phyloP scores from a whole-genome alignment of 2,113 vertebrate genomes.

The Nanorana parkeri region DNA sequence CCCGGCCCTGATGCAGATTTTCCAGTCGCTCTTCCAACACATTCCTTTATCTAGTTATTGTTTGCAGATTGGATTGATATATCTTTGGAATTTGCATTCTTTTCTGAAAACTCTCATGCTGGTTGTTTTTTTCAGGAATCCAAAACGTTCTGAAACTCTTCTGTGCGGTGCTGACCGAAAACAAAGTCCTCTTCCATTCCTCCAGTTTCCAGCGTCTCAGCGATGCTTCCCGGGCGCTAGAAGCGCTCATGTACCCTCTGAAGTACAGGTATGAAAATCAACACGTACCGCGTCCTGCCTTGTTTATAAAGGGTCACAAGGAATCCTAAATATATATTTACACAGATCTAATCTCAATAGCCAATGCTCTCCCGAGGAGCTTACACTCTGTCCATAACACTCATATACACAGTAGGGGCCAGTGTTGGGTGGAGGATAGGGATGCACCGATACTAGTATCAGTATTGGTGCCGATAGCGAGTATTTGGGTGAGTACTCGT shows the following conservation, averaged over 20 bases:
- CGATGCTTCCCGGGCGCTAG: conserved; percentile 92
- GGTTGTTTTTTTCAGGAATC: conserved; percentile 80
- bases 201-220: conserved; percentile 95
- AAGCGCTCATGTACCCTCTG: conserved; percentile 96
- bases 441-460: too few species aligned
- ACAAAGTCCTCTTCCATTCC: conserved; percentile 97
- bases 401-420: too few species aligned
- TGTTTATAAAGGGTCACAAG: too few species aligned
- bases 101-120: not conserved
- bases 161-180: conserved; percentile 95
- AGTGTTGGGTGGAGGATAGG: too few species aligned
- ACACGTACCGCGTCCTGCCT: too few species aligned
- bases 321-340: too few species aligned
- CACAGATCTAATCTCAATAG: too few species aligned
- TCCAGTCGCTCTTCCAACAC: not conserved
- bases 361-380: too few species aligned
- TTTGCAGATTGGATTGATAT: not conserved
- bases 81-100: not conserved
- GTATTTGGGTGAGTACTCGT: too few species aligned
- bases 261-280: conserved; percentile 87
- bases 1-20: not conserved
- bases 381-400: too few species aligned
- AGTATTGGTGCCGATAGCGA: too few species aligned
- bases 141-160: conserved; percentile 96
- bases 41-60: not conserved